Conservation (phyloP, 2,113 vertebrate species). For the Empidonax alnorum region DNA sequence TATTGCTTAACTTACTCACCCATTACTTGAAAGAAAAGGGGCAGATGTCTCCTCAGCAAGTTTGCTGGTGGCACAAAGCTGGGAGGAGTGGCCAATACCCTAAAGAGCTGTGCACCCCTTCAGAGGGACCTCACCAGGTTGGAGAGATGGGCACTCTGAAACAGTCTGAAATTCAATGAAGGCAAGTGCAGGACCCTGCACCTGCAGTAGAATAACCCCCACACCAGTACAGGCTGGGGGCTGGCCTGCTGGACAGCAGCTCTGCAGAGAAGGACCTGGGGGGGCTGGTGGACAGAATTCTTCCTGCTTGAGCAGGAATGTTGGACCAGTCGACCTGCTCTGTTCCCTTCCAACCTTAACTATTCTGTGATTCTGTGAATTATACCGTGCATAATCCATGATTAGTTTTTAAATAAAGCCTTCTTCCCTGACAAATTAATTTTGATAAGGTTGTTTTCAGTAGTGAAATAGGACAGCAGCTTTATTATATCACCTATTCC, state of each 20-base stretch:
- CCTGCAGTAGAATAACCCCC: not conserved
- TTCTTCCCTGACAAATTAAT: slow-evolving; percentile 36
- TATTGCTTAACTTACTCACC: not conserved
- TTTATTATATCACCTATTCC: slow-evolving; percentile 42
- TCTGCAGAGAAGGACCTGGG: not conserved
- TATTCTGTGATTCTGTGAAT: not conserved
- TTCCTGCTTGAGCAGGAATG: not conserved
- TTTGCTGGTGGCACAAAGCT: not conserved
- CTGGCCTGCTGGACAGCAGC: not conserved
- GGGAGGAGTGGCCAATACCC: not conserved
- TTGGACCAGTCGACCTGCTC: not conserved
- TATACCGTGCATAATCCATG: slow-evolving; percentile 53
- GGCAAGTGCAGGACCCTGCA: not conserved
- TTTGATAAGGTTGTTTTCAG: slow-evolving; percentile 53
- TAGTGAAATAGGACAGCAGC: slow-evolving; percentile 44
- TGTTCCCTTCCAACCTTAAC: not conserved
- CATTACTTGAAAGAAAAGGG: too few relatives aligned
- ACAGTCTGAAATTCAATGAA: not conserved
- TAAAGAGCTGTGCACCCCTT: not conserved
- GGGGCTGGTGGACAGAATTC: not conserved
- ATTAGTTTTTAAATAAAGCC: slow-evolving; percentile 58
- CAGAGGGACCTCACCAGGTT: not conserved
- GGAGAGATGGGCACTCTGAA: not conserved
- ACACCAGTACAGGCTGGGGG: not conserved
- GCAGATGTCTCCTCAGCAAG: not conserved